Percentiles rank a stretch among this genome's conserved stretches.
Conservation (phyloP, 2,797 vertebrate genomes). For the Brachyrhaphis roseni region DNA sequence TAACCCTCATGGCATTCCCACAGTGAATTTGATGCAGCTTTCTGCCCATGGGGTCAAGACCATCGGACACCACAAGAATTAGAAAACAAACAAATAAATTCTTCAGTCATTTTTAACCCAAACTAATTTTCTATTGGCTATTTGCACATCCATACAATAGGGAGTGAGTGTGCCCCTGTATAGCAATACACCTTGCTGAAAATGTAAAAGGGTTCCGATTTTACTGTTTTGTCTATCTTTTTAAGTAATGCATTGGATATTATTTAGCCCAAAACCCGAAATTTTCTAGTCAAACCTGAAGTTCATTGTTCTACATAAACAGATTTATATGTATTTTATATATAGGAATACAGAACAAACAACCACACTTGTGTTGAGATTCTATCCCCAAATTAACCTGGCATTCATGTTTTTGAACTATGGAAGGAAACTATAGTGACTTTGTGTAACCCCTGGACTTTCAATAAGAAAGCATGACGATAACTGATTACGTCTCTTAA, state of each 20-base stretch:
- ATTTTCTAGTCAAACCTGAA: not conserved
- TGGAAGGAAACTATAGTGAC: slow-evolving; percentile 11
- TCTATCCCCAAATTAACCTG: not conserved
- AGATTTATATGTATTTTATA: not conserved
- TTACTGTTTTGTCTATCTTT: not conserved
- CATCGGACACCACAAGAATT: not conserved
- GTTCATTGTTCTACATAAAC: not conserved
- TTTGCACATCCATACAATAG: not conserved
- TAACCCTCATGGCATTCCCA: not conserved
- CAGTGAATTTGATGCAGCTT: not conserved
- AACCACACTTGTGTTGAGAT: not conserved
- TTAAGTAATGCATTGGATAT: not conserved
- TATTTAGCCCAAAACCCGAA: not conserved
- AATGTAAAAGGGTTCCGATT: not conserved
- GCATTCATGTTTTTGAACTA: not conserved
- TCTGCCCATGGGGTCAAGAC: not conserved
- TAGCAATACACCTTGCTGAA: not conserved
- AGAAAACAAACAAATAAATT: not conserved
- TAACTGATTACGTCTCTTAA: slow-evolving; percentile 42
- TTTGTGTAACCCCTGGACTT: slow-evolving; percentile 43
- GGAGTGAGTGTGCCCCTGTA: not conserved
- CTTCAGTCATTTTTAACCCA: not conserved
- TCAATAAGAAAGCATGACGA: slow-evolving; percentile 28
- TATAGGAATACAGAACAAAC: not conserved
- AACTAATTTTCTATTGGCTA: not conserved